phyloP scores from a whole-genome alignment of 1,140 invertebrate species.

The Drosophila ercepeae region DNA sequence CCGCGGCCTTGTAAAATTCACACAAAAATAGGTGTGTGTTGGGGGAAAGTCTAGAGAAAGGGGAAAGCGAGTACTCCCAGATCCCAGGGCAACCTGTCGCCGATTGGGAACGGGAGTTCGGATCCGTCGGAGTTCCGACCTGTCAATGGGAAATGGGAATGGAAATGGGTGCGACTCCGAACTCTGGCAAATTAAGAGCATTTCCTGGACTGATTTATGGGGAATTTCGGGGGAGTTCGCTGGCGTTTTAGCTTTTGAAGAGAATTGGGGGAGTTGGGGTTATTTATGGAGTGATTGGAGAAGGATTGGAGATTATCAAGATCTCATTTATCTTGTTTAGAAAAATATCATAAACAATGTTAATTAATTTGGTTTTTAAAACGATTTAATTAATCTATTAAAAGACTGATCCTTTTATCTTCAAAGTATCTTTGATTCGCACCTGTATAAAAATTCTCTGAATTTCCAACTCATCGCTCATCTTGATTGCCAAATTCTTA shows the following conservation, averaged over 20 bases:
- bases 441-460: background rate
- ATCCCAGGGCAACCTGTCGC: conserved; percentile 34
- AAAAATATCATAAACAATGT: background rate
- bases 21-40: conserved; percentile 7
- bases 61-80: background rate
- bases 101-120: conserved; percentile 30
- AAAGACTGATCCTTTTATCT: too few relatives aligned
- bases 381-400: too few relatives aligned
- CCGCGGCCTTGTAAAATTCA: conserved; percentile 43
- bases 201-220: conserved; percentile 69
- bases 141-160: conserved; percentile 25
- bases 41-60: conserved; percentile 10
- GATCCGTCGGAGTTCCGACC: conserved; percentile 39
- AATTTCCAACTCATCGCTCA: background rate
- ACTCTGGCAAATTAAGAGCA: conserved; percentile 60
- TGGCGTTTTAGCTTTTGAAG: background rate
- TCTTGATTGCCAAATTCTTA: conserved; percentile 9
- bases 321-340: conserved; percentile 6
- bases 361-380: background rate
- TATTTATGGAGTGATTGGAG: conserved; percentile 46
- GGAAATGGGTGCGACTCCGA: conserved; percentile 29
- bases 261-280: conserved; percentile 1
- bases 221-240: conserved; percentile 26
- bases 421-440: background rate
- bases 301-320: too few relatives aligned